A percentile compares a stretch with the other conserved stretches of the same genome.
phyloP scores from a whole-genome alignment of 1,140 invertebrate species.

The Drosophila elegans region DNA sequence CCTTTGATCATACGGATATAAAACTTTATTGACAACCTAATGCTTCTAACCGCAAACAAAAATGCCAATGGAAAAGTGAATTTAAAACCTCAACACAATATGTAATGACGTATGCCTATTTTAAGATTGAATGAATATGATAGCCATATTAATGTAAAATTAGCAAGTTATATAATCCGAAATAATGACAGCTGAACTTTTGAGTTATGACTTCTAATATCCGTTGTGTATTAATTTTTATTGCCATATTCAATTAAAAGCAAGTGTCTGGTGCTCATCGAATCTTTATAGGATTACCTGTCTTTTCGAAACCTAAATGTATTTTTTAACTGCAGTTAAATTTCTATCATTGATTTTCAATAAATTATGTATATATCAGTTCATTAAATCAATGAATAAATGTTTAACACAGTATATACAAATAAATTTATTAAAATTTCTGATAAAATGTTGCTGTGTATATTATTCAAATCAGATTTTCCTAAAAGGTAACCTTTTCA shows the following conservation, averaged over 20 bases:
- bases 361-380: too few species aligned
- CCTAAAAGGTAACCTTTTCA: too few species aligned
- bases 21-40: constrained; percentile 10
- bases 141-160: constrained; percentile 22
- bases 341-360: too few species aligned
- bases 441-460: too few species aligned
- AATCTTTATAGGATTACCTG: too few species aligned
- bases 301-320: too few species aligned
- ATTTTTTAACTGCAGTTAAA: too few species aligned
- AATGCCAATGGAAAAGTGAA: constrained; percentile 11
- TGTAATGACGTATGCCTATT: constrained; percentile 5
- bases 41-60: constrained; percentile 35
- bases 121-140: constrained; percentile 17
- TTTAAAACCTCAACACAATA: constrained; percentile 1
- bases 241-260: background rate
- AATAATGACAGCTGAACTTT: constrained; percentile 17
- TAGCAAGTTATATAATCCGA: constrained; percentile 10
- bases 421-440: too few species aligned
- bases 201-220: constrained; percentile 4
- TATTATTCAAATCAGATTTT: too few species aligned
- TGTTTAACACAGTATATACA: too few species aligned
- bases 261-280: background rate
- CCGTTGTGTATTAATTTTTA: background rate
- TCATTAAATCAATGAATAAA: too few species aligned
- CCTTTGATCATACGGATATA: constrained; percentile 1